Percentiles rank a stretch among this genome's conserved stretches.
These are phyloP conservation scores for Paratrypauchen microcephalus DNA, from an alignment of 2,797 vertebrate genomes.

Conservation along the genomic window DNA sequence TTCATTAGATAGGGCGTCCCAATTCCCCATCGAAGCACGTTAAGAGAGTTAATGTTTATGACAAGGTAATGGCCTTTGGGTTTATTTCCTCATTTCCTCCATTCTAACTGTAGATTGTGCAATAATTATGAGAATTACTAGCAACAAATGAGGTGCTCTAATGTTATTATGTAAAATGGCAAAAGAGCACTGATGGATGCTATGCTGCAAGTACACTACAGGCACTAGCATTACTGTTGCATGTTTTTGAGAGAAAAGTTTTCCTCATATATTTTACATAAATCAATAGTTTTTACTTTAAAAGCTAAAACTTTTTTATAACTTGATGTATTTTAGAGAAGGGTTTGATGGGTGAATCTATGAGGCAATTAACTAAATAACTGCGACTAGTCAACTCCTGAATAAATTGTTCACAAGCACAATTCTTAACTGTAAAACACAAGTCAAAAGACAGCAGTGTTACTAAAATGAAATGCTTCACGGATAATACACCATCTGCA, in stretches of 20 bases:
- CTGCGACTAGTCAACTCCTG: too few species aligned
- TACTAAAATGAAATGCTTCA: too few species aligned
- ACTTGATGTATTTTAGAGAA: too few species aligned
- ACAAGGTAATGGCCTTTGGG: constrained; percentile 81
- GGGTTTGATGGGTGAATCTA: too few species aligned
- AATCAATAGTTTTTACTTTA: constrained; percentile 18
- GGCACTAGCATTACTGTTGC: constrained; percentile 63
- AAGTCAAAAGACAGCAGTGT: too few species aligned
- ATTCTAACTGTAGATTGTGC: constrained; percentile 71
- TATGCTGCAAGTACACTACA: constrained; percentile 48
- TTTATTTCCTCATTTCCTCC: constrained; percentile 62
- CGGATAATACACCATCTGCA: too few species aligned
- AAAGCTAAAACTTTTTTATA: neutral
- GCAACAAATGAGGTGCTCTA: constrained; percentile 76
- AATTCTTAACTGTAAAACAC: too few species aligned
- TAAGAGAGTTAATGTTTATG: constrained; percentile 81
- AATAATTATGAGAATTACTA: constrained; percentile 84
- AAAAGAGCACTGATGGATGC: constrained; percentile 56
- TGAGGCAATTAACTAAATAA: too few species aligned
- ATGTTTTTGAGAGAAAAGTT: constrained; percentile 51
- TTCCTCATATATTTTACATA: too few species aligned
- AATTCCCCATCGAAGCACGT: constrained; percentile 71
- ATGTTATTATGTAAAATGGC: constrained; percentile 77
- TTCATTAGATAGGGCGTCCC: constrained; percentile 67
- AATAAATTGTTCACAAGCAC: too few species aligned